A percentile compares a stretch with the other conserved stretches of the same genome.
phyloP scores from a whole-genome alignment of 30 jellyfish, hydroid and myxozoan genomes.

The Chrysaora quinquecirrha region DNA sequence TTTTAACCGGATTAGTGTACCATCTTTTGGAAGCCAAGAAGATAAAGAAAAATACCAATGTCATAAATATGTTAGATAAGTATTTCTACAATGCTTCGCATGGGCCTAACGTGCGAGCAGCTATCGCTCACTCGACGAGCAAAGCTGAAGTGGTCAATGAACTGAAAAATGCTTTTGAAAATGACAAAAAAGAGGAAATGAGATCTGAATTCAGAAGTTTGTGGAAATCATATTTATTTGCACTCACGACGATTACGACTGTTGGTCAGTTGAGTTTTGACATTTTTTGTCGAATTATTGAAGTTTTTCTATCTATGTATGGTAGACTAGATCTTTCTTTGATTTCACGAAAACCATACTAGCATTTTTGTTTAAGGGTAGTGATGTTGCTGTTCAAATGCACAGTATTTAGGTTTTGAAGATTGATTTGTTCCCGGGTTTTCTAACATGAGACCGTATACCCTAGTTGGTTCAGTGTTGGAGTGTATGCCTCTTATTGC shows the following conservation, averaged over 20 bases:
- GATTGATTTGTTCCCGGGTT: neutral
- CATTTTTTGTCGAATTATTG: neutral
- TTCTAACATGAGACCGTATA: too few species aligned
- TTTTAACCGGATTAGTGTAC: constrained; percentile 47
- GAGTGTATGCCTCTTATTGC: too few species aligned
- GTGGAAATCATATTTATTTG: constrained; percentile 60
- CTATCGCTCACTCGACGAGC: neutral
- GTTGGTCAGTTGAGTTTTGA: constrained; percentile 43
- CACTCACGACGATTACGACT: constrained; percentile 62
- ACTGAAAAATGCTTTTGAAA: constrained; percentile 30
- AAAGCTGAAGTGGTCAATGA: constrained; percentile 16
- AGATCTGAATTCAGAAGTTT: constrained; percentile 32
- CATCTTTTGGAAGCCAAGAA: constrained; percentile 31
- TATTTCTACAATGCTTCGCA: neutral
- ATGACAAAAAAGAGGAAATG: constrained; percentile 7
- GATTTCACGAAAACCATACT: neutral
- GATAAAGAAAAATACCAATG: neutral
- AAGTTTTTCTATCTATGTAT: neutral
- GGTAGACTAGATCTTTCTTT: neutral
- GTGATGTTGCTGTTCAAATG: neutral
- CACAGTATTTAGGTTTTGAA: neutral
- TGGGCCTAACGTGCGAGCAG: constrained; percentile 38
- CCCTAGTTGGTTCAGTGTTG: too few species aligned
- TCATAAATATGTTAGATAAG: constrained; percentile 26
- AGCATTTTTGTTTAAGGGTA: too few species aligned